Conservation (phyloP, 64 coral and sea anemone species). For the Montipora efflorescens region DNA sequence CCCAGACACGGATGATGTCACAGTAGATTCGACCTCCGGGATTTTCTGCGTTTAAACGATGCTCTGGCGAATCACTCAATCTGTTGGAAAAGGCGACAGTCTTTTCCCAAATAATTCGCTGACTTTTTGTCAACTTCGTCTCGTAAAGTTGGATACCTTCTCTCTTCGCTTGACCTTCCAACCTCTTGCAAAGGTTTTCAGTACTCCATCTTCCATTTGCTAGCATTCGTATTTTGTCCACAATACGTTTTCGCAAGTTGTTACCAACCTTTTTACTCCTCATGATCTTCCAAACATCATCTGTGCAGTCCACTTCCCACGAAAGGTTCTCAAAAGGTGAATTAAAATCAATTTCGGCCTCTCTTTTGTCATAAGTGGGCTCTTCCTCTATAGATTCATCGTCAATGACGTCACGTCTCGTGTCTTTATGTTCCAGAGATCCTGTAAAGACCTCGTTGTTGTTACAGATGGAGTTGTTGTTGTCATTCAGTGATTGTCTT, state of each 20-base stretch:
- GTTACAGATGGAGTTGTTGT: no score
- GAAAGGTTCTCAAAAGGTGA: constrained; percentile 74
- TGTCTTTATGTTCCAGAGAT: neutral
- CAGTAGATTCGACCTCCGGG: constrained; percentile 73
- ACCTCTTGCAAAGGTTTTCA: constrained; percentile 47
- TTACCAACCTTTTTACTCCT: constrained; percentile 32
- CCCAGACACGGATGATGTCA: constrained; percentile 97
- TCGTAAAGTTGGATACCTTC: constrained; percentile 59
- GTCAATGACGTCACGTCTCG: neutral
- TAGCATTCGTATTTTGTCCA: constrained; percentile 70
- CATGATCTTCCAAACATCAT: constrained; percentile 62
- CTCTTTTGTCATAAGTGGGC: neutral
- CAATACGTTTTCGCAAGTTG: constrained; percentile 30
- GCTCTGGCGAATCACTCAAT: constrained; percentile 50
- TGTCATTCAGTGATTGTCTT: neutral
- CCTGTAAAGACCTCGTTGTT: neutral
- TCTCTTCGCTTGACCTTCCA: constrained; percentile 48
- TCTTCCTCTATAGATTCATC: neutral
- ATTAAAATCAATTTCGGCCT: constrained; percentile 51
- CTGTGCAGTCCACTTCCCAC: constrained; percentile 85
- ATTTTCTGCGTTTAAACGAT: constrained; percentile 32
- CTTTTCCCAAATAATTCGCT: constrained; percentile 72
- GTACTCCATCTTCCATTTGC: constrained; percentile 70
- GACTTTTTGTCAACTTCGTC: constrained; percentile 47
- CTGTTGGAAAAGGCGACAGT: constrained; percentile 71